Evolutionary conservation across 2,888 invertebrate species (phyloP).

Genomic region (Aporophyla nigra): DNA sequence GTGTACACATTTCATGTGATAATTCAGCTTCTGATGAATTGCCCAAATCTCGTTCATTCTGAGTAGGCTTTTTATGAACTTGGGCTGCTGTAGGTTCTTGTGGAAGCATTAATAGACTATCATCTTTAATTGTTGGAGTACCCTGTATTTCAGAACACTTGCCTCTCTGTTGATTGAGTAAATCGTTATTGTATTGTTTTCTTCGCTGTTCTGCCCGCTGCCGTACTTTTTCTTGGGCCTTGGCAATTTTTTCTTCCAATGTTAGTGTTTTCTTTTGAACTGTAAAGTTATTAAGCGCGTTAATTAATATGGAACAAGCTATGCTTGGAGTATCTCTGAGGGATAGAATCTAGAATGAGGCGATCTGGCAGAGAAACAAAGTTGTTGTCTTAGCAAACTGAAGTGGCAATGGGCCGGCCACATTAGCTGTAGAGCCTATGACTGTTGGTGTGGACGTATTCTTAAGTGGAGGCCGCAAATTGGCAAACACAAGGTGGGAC

Average conservation of each 20-base stretch:
- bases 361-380: too few species aligned
- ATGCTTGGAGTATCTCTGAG: too few species aligned
- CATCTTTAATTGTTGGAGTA: constrained; percentile 6
- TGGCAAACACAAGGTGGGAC: too few species aligned
- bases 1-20: constrained; percentile 58
- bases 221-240: constrained; percentile 79
- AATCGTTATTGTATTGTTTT: constrained; percentile 66
- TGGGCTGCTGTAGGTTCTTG: constrained; percentile 14
- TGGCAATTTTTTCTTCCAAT: constrained; percentile 81
- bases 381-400: too few species aligned
- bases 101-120: not conserved
- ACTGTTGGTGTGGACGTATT: too few species aligned
- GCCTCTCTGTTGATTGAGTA: constrained; percentile 16
- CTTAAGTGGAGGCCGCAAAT: too few species aligned
- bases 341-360: too few species aligned
- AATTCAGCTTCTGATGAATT: constrained; percentile 73
- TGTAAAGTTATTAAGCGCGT: constrained; percentile 67
- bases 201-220: constrained; percentile 76
- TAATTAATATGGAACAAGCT: not conserved
- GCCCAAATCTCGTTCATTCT: constrained; percentile 66
- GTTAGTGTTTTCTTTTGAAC: constrained; percentile 71
- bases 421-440: too few species aligned
- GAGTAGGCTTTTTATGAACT: constrained; percentile 56
- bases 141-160: constrained; percentile 6
- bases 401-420: too few species aligned